Evolutionary conservation across 2,113 vertebrate genomes (phyloP).

Genomic region (Baryphthengus martii): DNA sequence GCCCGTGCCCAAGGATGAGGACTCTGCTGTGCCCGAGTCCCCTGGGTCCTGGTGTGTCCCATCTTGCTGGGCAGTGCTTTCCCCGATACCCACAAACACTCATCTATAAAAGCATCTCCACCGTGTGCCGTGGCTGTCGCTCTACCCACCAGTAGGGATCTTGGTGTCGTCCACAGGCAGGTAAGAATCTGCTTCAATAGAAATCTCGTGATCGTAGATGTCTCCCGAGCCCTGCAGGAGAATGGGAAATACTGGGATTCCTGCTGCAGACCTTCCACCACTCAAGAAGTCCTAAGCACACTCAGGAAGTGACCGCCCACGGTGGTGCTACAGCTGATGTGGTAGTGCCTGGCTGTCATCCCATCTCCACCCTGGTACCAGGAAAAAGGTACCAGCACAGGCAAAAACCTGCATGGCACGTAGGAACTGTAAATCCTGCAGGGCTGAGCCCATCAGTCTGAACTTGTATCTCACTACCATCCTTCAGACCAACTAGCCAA

Average conservation of each 20-base stretch:
- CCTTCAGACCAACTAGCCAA: neutral
- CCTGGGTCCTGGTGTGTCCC: neutral
- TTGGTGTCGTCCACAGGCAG: slow-evolving; percentile 84
- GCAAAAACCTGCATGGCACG: neutral
- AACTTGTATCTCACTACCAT: neutral
- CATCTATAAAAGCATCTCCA: neutral
- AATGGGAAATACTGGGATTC: neutral
- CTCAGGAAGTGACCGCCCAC: fast-evolving
- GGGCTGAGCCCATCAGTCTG: neutral
- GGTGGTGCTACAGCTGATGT: neutral
- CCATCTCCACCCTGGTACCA: neutral
- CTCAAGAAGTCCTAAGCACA: neutral
- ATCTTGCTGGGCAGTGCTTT: neutral
- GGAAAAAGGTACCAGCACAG: neutral
- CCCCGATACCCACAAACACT: neutral
- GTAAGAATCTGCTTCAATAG: slow-evolving; percentile 81
- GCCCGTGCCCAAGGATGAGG: neutral
- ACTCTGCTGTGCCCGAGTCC: neutral
- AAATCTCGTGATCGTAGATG: slow-evolving; percentile 85
- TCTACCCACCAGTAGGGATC: slow-evolving; percentile 84
- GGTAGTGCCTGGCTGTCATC: neutral
- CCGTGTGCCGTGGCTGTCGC: fast-evolving
- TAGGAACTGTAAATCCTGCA: neutral
- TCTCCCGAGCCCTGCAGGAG: slow-evolving; percentile 74
- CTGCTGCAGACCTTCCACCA: neutral